Base-by-base conservation (phyloP, 2,888 invertebrate species). In the Eupithecia abbreviata region DNA sequence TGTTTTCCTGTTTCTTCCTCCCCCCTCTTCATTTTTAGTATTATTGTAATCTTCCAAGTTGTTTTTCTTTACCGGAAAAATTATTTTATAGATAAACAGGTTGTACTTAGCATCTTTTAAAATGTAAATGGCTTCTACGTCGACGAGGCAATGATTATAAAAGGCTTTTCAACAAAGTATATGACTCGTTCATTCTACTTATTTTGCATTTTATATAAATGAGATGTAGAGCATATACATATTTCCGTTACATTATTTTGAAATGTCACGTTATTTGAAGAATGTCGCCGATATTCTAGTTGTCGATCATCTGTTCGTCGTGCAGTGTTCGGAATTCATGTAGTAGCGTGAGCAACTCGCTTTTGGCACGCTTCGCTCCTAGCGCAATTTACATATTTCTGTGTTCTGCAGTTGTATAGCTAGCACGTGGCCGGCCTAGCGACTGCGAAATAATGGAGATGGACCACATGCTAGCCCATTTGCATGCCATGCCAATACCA, bases 311-410 rank as follows among this genome's bases (percentile, higher is more conserved):
- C 82, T 82, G 86, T 85, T 85, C 85, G 83, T 82, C 41, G 73
- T 75, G 55, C 82, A 81, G 80, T 83, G 84, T 85, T 87, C 81
- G 84, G 87, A 87, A 89, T 90, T 86, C 85, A 85, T 85, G 84
- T 86, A 79, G 80, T 80, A 85, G 85, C 86, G 89, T 87, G 87
- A 86, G 84, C 83, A 79, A 79, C 83, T 72, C 83, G 89, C 86
- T 90, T 90, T 92, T 90, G 90, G 89, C 90, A 88, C 88, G 88
- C 83, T 85, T 83, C 80, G 78, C 75, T 84, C 77, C 80, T 81
- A 80, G 81, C 82, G 80, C 86, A 83, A 93, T 92, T 92, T 90
- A 86, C 91, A 91, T 93, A 91, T 90, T 90, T 89, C 87, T 86
- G 86, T 87, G 86, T 85, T 79, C 80, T 80, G 80, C 76, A 84